Evolutionary conservation across 30 jellyfish, hydroid and myxozoan species (phyloP).

Genomic region (Nemopilema nomurai): DNA sequence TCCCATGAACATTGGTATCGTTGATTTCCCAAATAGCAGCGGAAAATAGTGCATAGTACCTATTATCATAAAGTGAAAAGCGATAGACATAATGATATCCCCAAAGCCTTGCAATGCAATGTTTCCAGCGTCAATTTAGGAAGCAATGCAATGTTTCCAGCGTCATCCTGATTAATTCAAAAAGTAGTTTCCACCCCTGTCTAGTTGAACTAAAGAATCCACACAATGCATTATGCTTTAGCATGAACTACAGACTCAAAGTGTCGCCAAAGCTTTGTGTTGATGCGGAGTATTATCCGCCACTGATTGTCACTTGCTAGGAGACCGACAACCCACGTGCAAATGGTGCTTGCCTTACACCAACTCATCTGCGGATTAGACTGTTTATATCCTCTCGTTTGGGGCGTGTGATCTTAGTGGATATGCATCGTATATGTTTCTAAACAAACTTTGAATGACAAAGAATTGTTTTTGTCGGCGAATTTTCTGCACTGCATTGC

Average conservation of each 20-base stretch:
- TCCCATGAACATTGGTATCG: too few species aligned
- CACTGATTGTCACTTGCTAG: not conserved
- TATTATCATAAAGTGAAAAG: too few species aligned
- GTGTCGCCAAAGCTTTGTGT: not conserved
- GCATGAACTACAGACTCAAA: not conserved
- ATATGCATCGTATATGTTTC: slow-evolving; percentile 5
- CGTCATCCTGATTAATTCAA: too few species aligned
- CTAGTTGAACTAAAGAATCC: too few species aligned
- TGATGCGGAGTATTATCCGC: not conserved
- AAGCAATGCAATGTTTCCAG: too few species aligned
- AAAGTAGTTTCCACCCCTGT: too few species aligned
- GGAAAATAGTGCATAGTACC: too few species aligned
- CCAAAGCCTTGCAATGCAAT: too few species aligned
- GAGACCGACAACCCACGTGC: not conserved
- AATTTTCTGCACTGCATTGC: not conserved
- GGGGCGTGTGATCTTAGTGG: not conserved
- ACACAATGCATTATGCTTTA: not conserved
- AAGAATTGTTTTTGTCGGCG: not conserved
- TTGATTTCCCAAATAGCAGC: too few species aligned
- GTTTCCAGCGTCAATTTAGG: too few species aligned
- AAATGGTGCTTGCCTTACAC: slow-evolving; percentile 1
- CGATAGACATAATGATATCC: too few species aligned
- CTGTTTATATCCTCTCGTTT: slow-evolving; percentile 6
- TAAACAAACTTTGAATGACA: not conserved
- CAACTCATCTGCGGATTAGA: slow-evolving; percentile 36